phyloP scores from a whole-genome alignment of 2,113 vertebrate genomes.

The Dolichallabes microphthalmus region DNA sequence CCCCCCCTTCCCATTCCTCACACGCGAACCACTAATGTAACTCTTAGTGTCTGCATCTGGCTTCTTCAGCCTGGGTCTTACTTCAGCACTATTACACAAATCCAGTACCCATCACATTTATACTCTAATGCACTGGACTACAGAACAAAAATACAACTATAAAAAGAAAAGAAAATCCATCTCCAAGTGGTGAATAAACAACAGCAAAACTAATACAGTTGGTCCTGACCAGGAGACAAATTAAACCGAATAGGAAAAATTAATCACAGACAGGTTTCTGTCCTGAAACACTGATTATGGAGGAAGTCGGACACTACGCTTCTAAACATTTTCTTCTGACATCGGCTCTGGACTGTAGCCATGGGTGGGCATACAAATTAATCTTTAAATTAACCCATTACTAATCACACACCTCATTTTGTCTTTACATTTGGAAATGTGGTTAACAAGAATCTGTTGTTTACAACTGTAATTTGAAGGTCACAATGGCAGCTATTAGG shows the following conservation, averaged over 20 bases:
- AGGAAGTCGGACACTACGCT: background rate
- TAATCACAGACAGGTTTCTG: background rate
- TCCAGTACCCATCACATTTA: conserved; percentile 2
- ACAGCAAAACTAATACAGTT: conserved; percentile 16
- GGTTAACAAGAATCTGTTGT: conserved; percentile 7
- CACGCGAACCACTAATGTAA: conserved; percentile 37
- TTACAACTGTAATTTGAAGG: conserved; percentile 29
- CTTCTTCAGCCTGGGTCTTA: conserved; percentile 15
- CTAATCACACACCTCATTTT: conserved; percentile 37
- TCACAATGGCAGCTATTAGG: conserved; percentile 25
- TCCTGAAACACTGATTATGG: conserved; percentile 10
- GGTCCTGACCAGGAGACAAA: conserved; percentile 11
- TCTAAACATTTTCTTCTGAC: background rate
- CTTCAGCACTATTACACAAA: conserved; percentile 33
- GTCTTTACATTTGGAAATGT: background rate
- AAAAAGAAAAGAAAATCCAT: background rate
- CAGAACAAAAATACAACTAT: background rate
- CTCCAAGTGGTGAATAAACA: conserved; percentile 24
- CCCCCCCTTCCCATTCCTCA: conserved; percentile 7
- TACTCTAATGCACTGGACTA: conserved; percentile 5
- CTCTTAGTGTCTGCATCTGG: conserved; percentile 31
- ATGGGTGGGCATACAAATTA: background rate
- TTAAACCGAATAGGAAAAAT: conserved; percentile 18
- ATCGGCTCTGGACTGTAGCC: conserved; percentile 9
- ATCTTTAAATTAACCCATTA: conserved; percentile 25